A percentile compares a stretch with the other conserved stretches of the same genome.
phyloP scores from a whole-genome alignment of 2,113 vertebrate genomes.

The Planiliza haematocheilus region DNA sequence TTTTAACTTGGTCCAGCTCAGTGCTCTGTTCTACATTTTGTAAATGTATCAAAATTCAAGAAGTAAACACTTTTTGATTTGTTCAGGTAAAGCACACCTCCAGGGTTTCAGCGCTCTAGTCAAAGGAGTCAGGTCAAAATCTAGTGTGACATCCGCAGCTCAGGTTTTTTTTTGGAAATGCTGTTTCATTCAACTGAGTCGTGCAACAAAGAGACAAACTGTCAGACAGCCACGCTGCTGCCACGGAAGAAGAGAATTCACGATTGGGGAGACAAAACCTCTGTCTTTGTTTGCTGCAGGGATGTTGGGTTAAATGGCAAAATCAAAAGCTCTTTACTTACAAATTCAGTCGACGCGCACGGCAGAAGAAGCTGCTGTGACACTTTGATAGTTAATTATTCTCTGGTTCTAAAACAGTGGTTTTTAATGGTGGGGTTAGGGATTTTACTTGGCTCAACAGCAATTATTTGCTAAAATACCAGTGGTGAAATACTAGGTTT shows the following conservation, averaged over 20 bases:
- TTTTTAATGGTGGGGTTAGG: constrained; percentile 15
- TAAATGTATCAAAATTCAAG: too few relatives aligned
- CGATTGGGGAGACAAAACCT: neutral
- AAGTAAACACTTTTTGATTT: too few relatives aligned
- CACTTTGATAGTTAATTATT: constrained; percentile 66
- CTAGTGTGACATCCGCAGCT: too few relatives aligned
- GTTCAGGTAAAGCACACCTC: neutral
- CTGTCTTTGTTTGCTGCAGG: neutral
- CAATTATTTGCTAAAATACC: constrained; percentile 60
- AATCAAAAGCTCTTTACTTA: constrained; percentile 16
- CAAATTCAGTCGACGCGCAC: constrained; percentile 13
- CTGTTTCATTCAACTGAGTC: neutral
- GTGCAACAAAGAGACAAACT: too few relatives aligned
- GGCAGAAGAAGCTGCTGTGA: constrained; percentile 33
- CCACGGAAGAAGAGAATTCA: neutral
- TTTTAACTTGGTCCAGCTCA: too few relatives aligned
- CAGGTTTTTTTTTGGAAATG: neutral
- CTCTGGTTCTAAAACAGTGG: constrained; percentile 25
- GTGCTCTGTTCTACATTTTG: too few relatives aligned
- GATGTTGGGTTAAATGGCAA: constrained; percentile 12
- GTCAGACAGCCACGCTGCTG: neutral
- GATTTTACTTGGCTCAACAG: constrained; percentile 48
- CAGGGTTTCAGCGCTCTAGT: neutral
- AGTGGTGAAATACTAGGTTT: constrained; percentile 37
- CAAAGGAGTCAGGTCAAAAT: neutral